Conservation (phyloP, 2,797 vertebrate species). For the Syndactyla subalaris region DNA sequence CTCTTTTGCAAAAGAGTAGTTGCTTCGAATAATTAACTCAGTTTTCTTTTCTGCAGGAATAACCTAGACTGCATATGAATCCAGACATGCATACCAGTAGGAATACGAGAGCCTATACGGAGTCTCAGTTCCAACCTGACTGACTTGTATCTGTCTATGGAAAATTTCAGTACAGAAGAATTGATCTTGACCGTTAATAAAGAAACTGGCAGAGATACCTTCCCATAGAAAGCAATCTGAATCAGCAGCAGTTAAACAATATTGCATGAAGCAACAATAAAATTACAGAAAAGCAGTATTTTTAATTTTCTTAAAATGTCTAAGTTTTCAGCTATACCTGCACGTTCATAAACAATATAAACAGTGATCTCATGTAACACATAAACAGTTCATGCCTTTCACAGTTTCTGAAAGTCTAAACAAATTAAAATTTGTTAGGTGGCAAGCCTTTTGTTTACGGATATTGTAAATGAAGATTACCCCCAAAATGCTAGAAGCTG, state of each 20-base stretch:
- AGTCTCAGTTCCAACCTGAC: constrained; percentile 78
- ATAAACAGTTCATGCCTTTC: constrained; percentile 84
- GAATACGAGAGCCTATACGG: constrained; percentile 78
- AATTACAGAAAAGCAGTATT: constrained; percentile 84
- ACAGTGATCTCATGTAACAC: constrained; percentile 79
- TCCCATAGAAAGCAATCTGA: constrained; percentile 83
- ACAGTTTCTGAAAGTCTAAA: constrained; percentile 85
- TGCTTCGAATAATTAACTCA: constrained; percentile 43
- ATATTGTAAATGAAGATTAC: constrained; percentile 80
- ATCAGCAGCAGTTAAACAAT: constrained; percentile 86
- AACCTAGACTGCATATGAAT: constrained; percentile 75
- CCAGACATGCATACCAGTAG: constrained; percentile 75
- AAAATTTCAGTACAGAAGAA: constrained; percentile 78
- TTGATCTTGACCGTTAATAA: constrained; percentile 76
- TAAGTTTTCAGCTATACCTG: constrained; percentile 83
- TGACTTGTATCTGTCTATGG: constrained; percentile 78
- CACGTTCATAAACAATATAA: constrained; percentile 83
- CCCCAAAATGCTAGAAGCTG: constrained; percentile 81
- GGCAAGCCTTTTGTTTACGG: constrained; percentile 88
- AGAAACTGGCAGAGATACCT: constrained; percentile 81
- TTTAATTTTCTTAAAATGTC: constrained; percentile 81
- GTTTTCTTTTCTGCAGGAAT: constrained; percentile 82
- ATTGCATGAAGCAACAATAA: constrained; percentile 89
- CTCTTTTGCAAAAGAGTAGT: background rate
- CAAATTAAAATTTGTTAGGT: constrained; percentile 83